phyloP scores from a whole-genome alignment of 2,797 vertebrate species.

The Prunella strophiata region DNA sequence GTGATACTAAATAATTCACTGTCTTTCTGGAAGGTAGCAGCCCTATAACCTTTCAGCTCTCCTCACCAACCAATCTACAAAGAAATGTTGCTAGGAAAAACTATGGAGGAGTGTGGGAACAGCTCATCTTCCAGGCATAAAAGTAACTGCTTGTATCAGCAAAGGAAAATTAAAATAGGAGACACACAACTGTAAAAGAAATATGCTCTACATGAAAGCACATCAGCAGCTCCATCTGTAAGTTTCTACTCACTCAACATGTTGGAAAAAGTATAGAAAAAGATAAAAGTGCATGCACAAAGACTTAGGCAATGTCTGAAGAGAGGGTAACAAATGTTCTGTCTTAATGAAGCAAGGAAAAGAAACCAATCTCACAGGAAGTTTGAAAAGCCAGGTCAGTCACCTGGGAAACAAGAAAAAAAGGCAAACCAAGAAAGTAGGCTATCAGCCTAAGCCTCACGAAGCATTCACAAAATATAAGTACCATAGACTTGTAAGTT shows the following conservation, averaged over 20 bases:
- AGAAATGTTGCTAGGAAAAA: slow-evolving; percentile 40
- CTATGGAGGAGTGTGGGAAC: background rate
- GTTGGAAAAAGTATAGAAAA: slow-evolving; percentile 22
- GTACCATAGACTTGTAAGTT: background rate
- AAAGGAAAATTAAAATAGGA: slow-evolving; percentile 43
- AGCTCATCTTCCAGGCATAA: background rate
- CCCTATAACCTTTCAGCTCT: slow-evolving; percentile 32
- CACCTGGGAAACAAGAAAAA: slow-evolving; percentile 53
- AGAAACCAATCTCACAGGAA: slow-evolving; percentile 4
- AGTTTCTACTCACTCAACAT: slow-evolving; percentile 15
- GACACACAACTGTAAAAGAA: slow-evolving; percentile 34
- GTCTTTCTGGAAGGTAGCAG: slow-evolving; percentile 17
- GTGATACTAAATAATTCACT: slow-evolving; percentile 43
- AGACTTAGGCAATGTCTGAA: slow-evolving; percentile 21
- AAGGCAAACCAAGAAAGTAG: slow-evolving; percentile 21
- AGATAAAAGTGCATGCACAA: slow-evolving; percentile 31
- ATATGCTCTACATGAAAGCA: slow-evolving; percentile 47
- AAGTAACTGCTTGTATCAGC: slow-evolving; percentile 36
- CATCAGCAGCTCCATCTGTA: slow-evolving; percentile 29
- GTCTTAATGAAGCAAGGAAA: slow-evolving; percentile 44
- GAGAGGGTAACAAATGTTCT: slow-evolving; percentile 16
- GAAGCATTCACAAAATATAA: background rate
- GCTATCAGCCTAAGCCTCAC: background rate
- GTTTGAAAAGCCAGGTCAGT: slow-evolving; percentile 36
- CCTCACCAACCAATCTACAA: slow-evolving; percentile 17